Base-by-base conservation (phyloP, 92 coral and sea anemone genomes). In the Montipora capitata region DNA sequence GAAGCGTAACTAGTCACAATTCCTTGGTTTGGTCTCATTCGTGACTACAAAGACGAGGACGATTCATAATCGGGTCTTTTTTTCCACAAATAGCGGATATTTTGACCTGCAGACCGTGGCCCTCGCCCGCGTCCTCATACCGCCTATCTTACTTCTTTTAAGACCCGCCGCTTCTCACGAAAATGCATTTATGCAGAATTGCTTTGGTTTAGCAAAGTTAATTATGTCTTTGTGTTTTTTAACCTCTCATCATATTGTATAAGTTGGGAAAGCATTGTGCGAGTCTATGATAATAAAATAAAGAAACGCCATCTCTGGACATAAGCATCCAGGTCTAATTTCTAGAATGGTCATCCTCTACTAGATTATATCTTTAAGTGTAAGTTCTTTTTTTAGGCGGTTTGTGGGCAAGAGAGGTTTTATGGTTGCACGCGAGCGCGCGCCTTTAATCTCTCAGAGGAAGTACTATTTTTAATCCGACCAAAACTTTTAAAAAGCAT, bases 321-420 rank as follows among this genome's bases (percentile, higher is more conserved):
- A 72, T 38, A 27, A 20, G 39, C 54, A 20, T 15, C 38, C 14
- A 14, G 65, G 75, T 40, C 76, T 68, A 40, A 35, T 56, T 61
- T 66, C 68, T 68, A 51, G 44, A 68, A 69, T 56, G 39, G n/a
- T 40, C 52, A 69, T 52, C 56, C 40, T 27, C 49, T 35, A 62
- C 39, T 81, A 52, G 67, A 68, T 81, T 42, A 81, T 13, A 81
- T 68, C 77, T 81, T 27, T 69, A 61, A 81, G 85, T 68, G 77
- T 12, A 10, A 27, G 45, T 80, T 81, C 4, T 51, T 81, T 54
- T 74, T 81, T 49, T 20, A 68, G 76, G 85, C 77, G 67, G 54
- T 51, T 80, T 40, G n/a, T 11, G 48, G 49, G 66, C 48, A 42
- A 38, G 14, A 39, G 11, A 42, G 48, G 39, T 12, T 57, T 40